Evolutionary conservation across 2,888 invertebrate genomes (phyloP).

Genomic region (Drosophila mimetica): DNA sequence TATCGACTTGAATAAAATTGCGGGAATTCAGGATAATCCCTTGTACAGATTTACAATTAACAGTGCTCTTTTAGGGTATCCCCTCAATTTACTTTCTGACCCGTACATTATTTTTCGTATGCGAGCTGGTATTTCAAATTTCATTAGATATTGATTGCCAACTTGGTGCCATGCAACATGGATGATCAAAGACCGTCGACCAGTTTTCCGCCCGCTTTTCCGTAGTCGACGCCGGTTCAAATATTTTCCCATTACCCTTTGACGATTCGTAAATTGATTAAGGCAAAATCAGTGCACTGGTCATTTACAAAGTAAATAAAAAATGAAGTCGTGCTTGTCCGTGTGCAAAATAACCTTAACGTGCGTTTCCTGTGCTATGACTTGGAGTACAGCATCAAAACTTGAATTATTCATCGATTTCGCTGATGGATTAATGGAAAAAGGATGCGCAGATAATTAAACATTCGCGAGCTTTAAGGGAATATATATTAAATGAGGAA

Average conservation of each 20-base stretch:
- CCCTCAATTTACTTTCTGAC: neutral
- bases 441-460: neutral
- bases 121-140: slow-evolving; percentile 18
- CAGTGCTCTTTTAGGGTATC: slow-evolving; percentile 6
- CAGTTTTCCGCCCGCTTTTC: slow-evolving; percentile 13
- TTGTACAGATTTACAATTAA: too few species aligned
- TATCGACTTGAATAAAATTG: too few species aligned
- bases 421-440: neutral
- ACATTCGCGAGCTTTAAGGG: too few species aligned
- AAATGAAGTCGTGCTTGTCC: slow-evolving; percentile 10
- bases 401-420: neutral
- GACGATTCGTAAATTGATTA: slow-evolving; percentile 32
- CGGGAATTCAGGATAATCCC: too few species aligned
- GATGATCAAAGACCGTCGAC: slow-evolving; percentile 16
- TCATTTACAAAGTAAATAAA: slow-evolving; percentile 23
- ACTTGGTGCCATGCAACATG: slow-evolving; percentile 29
- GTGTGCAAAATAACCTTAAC: neutral
- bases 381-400: neutral
- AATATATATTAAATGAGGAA: too few species aligned
- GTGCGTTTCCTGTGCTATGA: neutral
- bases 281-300: slow-evolving; percentile 15
- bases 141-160: slow-evolving; percentile 54
- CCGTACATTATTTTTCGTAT: slow-evolving; percentile 12
- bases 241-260: slow-evolving; percentile 11
- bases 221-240: slow-evolving; percentile 5